These are phyloP conservation scores for Drosophila quinaria DNA, from an alignment of 2,888 invertebrate species.

Conservation along the genomic window DNA sequence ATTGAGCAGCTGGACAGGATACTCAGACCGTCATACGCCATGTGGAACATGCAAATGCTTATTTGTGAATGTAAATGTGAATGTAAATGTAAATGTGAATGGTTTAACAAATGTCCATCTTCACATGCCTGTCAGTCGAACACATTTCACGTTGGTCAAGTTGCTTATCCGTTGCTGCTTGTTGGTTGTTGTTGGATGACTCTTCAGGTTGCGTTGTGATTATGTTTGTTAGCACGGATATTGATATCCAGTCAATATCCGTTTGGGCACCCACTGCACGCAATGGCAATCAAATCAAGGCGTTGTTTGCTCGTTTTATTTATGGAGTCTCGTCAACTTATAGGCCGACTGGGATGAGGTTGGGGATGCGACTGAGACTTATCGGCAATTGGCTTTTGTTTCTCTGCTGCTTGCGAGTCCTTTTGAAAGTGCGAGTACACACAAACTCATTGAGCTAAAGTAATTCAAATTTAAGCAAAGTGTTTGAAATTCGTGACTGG, in stretches of 20 bases:
- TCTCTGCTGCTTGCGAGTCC: slow-evolving; percentile 1
- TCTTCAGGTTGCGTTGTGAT: slow-evolving; percentile 11
- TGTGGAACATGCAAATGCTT: slow-evolving; percentile 21
- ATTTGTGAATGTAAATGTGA: slow-evolving; percentile 8
- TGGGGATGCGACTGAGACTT: neutral
- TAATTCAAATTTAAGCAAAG: slow-evolving; percentile 26
- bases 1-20: slow-evolving; percentile 48
- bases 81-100: slow-evolving; percentile 28
- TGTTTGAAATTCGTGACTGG: slow-evolving; percentile 45
- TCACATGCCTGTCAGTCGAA: slow-evolving; percentile 39
- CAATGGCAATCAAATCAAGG: slow-evolving; percentile 55
- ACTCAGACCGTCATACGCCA: slow-evolving; percentile 48
- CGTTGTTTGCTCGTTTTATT: slow-evolving; percentile 48
- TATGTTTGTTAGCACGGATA: slow-evolving; percentile 23
- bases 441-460: slow-evolving; percentile 4
- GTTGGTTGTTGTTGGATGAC: slow-evolving; percentile 1
- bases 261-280: slow-evolving; percentile 42
- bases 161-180: neutral
- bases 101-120: slow-evolving; percentile 59
- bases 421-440: slow-evolving; percentile 6
- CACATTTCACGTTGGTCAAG: slow-evolving; percentile 19
- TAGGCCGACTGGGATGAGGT: neutral
- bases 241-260: slow-evolving; percentile 52
- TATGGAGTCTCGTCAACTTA: slow-evolving; percentile 29
- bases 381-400: slow-evolving; percentile 37